Conservation (phyloP, 2,888 invertebrate genomes). For the Helicoverpa assulta region DNA sequence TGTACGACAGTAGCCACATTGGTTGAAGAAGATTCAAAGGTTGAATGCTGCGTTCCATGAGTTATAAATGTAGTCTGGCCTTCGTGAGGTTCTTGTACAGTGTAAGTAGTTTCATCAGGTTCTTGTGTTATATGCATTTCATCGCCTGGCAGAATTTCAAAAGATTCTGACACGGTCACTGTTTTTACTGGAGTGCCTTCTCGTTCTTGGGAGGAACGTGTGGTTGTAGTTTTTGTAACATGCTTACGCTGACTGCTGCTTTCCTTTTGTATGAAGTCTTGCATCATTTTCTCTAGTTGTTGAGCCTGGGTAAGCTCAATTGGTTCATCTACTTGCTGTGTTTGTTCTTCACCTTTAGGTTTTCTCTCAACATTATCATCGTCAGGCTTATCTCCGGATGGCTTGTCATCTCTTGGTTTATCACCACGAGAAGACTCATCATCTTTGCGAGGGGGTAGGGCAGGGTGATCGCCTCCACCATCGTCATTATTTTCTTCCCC, state of each 20-base stretch:
- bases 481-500: conserved; percentile 71
- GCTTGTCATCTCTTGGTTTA: conserved; percentile 48
- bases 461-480: conserved; percentile 67
- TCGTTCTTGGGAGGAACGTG: conserved; percentile 60
- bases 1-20: conserved; percentile 92
- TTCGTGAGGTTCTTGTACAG: conserved; percentile 74
- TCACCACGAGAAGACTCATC: conserved; percentile 42
- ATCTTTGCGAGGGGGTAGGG: conserved; percentile 62
- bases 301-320: conserved; percentile 59
- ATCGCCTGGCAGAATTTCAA: conserved; percentile 61
- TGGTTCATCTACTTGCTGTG: conserved; percentile 38
- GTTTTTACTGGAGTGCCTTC: conserved; percentile 67
- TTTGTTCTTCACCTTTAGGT: conserved; percentile 48
- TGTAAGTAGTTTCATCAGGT: conserved; percentile 63
- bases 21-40: conserved; percentile 70
- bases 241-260: conserved; percentile 53
- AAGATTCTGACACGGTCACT: conserved; percentile 66
- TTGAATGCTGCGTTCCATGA: conserved; percentile 72
- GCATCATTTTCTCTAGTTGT: conserved; percentile 67
- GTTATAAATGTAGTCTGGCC: conserved; percentile 59
- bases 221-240: conserved; percentile 42
- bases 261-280: conserved; percentile 77
- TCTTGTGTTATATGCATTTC: conserved; percentile 42
- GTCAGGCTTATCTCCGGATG: conserved; percentile 41
- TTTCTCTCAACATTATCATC: conserved; percentile 58